Base-by-base conservation (phyloP, 2,888 invertebrate species). In the Eilema depressum region DNA sequence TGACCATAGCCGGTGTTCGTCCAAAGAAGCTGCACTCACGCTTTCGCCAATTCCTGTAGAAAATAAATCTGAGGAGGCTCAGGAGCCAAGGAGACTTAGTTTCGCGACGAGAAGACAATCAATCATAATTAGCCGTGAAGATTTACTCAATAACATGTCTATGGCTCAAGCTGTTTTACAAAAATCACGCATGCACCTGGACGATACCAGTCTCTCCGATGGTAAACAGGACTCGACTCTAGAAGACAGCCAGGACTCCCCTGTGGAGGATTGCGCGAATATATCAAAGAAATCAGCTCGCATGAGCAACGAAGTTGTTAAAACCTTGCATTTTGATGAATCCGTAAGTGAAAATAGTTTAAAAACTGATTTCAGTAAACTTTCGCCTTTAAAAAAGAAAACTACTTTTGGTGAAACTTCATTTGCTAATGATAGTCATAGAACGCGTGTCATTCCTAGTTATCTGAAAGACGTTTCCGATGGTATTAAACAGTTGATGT, bases 271-370 rank as follows among this genome's bases (percentile, higher is more conserved):
- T 2, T 17, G 14, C 11, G 23, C 10, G 1, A 66, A 66, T 12
- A 68, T 71, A 2, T 63, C 68, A 0, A 83, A 77, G n/a, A 89
- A 83, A 26, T 76, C 85, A 0, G 75, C 75, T 0, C 82, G 88
- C 28, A 67, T 86, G 30, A 92, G 91, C 77, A 85, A 75, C n/a
- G 93, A 92, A 37, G 91, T 94, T 0, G 91, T 93, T 0, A 94
- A 94, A 80, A 91, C 91, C 0, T 77, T 95, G n/a, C 82, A 91
- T 11, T 94, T 93, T 69, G 92, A 92, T 4, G 92, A 92, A 12
- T 89, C 91, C 0, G 26, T 78, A 0, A 89, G 77, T 20, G 91
- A 91, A 0, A 56, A 60, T 0, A 87, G 81, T 62, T 20, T 81
- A 1, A 80, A 79, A 63, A 74, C 80, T 0, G 82, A 86, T 1